phyloP scores from a whole-genome alignment of 1,140 invertebrate species.

The Nephotettix cincticeps region DNA sequence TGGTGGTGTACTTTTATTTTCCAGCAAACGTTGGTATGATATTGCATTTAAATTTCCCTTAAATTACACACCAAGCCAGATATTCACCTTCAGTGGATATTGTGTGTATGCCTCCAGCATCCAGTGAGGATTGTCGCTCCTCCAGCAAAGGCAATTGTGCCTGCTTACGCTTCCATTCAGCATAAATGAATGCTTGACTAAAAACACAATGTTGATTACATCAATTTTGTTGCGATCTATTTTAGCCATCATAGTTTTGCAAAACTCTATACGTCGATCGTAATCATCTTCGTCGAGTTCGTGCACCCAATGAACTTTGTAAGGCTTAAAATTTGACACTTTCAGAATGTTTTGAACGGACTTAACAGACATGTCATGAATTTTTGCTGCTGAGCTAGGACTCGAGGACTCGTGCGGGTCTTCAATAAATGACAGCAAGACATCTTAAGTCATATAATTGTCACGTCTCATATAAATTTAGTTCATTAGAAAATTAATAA shows the following conservation, averaged over 20 bases:
- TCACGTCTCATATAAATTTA: too few species aligned
- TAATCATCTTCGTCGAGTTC: constrained; percentile 35
- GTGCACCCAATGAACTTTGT: constrained; percentile 36
- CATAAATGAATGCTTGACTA: constrained; percentile 9
- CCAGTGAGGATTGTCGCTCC: constrained; percentile 6
- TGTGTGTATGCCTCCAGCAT: not conserved
- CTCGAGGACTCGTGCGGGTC: not conserved
- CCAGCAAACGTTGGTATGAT: not conserved
- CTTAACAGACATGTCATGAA: not conserved
- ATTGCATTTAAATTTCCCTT: not conserved
- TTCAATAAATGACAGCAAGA: not conserved
- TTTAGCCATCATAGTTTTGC: constrained; percentile 35
- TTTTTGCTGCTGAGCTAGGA: not conserved
- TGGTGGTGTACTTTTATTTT: not conserved
- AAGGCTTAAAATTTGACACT: constrained; percentile 33
- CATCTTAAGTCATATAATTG: too few species aligned
- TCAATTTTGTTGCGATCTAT: constrained; percentile 31
- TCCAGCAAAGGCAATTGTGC: constrained; percentile 18
- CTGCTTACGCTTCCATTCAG: constrained; percentile 8
- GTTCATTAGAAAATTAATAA: too few species aligned
- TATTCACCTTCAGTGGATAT: not conserved
- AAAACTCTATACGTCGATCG: constrained; percentile 37
- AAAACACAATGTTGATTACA: constrained; percentile 13
- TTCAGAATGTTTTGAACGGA: not conserved
- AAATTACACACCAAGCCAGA: not conserved